Conservation (phyloP, 2,113 vertebrate genomes). For the Tichodroma muraria region DNA sequence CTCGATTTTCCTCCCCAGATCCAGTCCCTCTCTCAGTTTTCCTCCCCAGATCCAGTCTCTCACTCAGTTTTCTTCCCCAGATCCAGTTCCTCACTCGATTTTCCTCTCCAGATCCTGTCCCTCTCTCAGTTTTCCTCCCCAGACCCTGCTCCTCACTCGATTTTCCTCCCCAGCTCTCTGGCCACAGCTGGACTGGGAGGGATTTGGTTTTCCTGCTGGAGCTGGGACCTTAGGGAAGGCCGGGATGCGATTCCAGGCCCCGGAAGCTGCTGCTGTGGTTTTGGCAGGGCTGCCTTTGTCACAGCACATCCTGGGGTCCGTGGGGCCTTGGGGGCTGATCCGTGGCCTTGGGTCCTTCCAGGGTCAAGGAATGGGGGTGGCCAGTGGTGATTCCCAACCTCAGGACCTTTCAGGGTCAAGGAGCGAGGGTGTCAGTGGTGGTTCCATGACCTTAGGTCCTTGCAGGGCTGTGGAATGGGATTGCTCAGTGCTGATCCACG, state of each 20-base stretch:
- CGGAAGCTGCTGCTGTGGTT: not conserved
- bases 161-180: not conserved
- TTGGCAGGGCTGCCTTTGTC: not conserved
- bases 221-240: not conserved
- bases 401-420: rapidly evolving
- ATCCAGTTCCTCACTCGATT: not conserved
- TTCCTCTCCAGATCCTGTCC: not conserved
- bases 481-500: not conserved
- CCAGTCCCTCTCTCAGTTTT: rapidly evolving
- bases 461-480: no score
- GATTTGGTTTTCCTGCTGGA: not conserved
- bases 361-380: rapidly evolving
- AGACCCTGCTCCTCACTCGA: not conserved
- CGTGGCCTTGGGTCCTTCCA: not conserved
- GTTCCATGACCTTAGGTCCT: not conserved
- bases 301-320: rapidly evolving
- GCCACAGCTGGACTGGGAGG: not conserved
- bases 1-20: not conserved
- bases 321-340: not conserved
- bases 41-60: not conserved
- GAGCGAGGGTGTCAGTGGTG: no score
- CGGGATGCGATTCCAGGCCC: not conserved
- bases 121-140: slow-evolving; percentile 10
- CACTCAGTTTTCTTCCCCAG: not conserved
- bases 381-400: rapidly evolving